Percentiles rank a stretch among this genome's conserved stretches.
Evolutionary conservation across 1,140 invertebrate species (phyloP).

Genomic region (Limonius californicus): DNA sequence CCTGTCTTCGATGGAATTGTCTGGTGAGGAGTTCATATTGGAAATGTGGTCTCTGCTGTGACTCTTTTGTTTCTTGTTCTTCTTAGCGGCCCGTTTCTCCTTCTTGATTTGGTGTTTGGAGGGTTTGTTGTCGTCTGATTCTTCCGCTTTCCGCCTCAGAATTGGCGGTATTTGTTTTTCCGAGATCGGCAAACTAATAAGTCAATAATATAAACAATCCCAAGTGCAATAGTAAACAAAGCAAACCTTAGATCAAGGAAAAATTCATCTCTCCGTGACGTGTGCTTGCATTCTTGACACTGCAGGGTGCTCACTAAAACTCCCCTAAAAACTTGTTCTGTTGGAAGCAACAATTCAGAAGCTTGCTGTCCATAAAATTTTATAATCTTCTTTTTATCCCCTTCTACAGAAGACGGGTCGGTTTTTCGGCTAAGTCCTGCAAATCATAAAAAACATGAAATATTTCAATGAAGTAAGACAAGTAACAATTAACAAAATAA

Average conservation of each 20-base stretch:
- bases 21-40: neutral
- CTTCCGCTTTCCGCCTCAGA: conserved; percentile 45
- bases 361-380: conserved; percentile 82
- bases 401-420: conserved; percentile 66
- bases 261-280: conserved; percentile 82
- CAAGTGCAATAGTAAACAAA: neutral
- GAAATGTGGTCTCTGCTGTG: conserved; percentile 25
- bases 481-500: too few relatives aligned
- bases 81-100: conserved; percentile 60
- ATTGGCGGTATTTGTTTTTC: conserved; percentile 64
- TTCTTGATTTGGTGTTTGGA: conserved; percentile 69
- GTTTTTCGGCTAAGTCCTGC: conserved; percentile 52
- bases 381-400: conserved; percentile 67
- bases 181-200: conserved; percentile 67
- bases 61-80: conserved; percentile 46
- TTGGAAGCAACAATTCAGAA: conserved; percentile 70
- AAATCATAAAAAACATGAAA: conserved; percentile 1
- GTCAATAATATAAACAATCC: neutral
- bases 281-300: conserved; percentile 83
- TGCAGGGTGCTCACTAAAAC: conserved; percentile 83
- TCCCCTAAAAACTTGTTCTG: conserved; percentile 86
- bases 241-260: conserved; percentile 84
- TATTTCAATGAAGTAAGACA: too few relatives aligned
- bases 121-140: conserved; percentile 53
- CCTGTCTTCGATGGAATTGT: neutral